Percentiles rank a stretch among this genome's conserved stretches.
Evolutionary conservation across 2,113 vertebrate genomes (phyloP).

Genomic region (Procavia capensis): DNA sequence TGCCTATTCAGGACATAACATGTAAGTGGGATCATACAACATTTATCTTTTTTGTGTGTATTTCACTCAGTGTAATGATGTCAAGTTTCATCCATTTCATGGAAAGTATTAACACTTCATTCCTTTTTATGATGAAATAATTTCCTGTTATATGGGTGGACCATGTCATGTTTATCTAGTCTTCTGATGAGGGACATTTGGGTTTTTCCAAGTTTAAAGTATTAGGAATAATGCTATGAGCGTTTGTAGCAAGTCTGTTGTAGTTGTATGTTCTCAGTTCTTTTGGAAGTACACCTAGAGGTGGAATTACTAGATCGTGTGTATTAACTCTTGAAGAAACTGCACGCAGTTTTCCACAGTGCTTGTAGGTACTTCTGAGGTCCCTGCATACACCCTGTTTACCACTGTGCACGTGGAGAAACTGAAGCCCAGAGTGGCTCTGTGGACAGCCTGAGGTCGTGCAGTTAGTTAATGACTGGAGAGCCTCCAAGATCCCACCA

Average conservation of each 20-base stretch:
- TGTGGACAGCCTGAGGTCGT: neutral
- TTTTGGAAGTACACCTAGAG: no score
- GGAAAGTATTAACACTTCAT: neutral
- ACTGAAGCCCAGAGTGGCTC: neutral
- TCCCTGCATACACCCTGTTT: accelerated
- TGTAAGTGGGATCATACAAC: no score
- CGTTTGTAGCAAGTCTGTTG: neutral
- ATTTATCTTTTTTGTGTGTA: no score
- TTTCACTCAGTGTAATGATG: neutral
- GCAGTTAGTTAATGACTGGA: neutral
- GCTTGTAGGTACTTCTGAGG: neutral
- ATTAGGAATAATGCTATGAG: neutral
- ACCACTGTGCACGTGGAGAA: neutral
- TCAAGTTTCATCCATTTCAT: neutral
- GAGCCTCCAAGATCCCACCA: neutral
- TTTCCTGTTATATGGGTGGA: neutral
- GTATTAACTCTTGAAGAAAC: neutral
- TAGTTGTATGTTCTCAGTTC: neutral
- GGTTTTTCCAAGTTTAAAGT: no score
- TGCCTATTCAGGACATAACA: neutral
- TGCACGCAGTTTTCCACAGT: accelerated
- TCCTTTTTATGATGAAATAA: neutral
- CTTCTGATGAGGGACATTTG: no score
- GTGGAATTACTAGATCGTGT: neutral
- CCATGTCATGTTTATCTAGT: no score